Evolutionary conservation across 2,888 invertebrate genomes (phyloP).

Genomic region (Conus canariensis): DNA sequence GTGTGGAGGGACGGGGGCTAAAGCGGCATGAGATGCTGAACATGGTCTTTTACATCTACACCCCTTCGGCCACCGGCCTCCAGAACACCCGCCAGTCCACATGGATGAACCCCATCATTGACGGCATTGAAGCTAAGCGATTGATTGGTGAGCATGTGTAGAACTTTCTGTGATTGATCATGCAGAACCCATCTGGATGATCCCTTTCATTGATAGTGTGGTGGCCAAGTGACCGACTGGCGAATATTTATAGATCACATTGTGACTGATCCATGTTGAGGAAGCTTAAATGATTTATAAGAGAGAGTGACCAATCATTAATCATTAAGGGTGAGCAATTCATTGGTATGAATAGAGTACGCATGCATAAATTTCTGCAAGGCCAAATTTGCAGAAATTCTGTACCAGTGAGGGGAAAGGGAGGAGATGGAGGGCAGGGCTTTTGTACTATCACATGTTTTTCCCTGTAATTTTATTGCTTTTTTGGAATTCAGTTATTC

Average conservation of each 20-base stretch:
- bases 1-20: slow-evolving; percentile 57
- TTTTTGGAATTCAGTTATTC: no score
- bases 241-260: neutral
- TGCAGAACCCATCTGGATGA: neutral
- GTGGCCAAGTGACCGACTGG: neutral
- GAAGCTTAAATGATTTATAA: no score
- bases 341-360: no score
- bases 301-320: no score
- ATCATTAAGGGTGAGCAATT: no score
- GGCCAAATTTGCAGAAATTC: no score
- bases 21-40: slow-evolving; percentile 74
- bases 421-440: no score
- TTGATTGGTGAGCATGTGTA: slow-evolving; percentile 66
- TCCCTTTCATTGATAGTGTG: neutral
- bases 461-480: no score
- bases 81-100: slow-evolving; percentile 71
- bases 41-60: slow-evolving; percentile 76
- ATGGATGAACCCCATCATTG: slow-evolving; percentile 77
- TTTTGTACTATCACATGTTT: no score
- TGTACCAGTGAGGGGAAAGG: no score
- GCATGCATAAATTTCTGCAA: no score
- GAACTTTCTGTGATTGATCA: neutral
- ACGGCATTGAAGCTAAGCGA: slow-evolving; percentile 76
- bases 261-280: no score
- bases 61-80: slow-evolving; percentile 73